Base-by-base conservation (phyloP, 1,140 invertebrate species). In the Drosophila tristis region DNA sequence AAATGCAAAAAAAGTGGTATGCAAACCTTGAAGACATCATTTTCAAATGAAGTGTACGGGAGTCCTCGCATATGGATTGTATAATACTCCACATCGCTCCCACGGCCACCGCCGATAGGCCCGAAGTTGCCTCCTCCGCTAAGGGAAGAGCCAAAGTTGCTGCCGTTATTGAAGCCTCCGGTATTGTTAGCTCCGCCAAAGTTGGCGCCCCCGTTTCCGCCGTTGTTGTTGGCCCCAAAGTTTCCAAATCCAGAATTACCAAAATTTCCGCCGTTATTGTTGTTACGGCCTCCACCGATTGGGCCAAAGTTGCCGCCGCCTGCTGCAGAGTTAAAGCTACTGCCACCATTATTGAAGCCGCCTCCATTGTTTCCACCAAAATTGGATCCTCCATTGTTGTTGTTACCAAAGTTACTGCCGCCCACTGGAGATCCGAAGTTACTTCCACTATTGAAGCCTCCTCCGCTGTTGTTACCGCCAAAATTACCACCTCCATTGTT, bases 11-110 rank as follows among this genome's bases (percentile, higher is more conserved):
- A 39, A 4, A 11, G 1, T 4, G 1, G 11, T 25, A 31, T 8
- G 6, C 76, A 42, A 26, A 92, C 91, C 71, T 91, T 91, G 26
- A 80, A 90, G 15, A 92, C 77, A 61, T 92, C 91, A 59, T 90
- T 92, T 76, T 92, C 91, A 11, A 87, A 92, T 4, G 90, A 91
- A 56, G 80, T 87, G 39, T 92, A 92, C 5, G 91, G 91, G 11
- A 92, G 68, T 5, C 91, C 91, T 3, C 91, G 78, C 86, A 92
- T 89, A 35, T 91, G 90, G 43, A 92, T 79, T 23, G 86, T 84
- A 25, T 75, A 91, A 39, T 91, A 78, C n/a, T 87, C 85, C 20
- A 47, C 53, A 61, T 92, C 91, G 48, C 74, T 70, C 13, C 78
- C 64, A 9, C 84, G 68, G 11, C 85, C 80, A 15, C 84, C 84